Evolutionary conservation across 1,140 invertebrate genomes (phyloP).

Genomic region (Listronotus bonariensis): DNA sequence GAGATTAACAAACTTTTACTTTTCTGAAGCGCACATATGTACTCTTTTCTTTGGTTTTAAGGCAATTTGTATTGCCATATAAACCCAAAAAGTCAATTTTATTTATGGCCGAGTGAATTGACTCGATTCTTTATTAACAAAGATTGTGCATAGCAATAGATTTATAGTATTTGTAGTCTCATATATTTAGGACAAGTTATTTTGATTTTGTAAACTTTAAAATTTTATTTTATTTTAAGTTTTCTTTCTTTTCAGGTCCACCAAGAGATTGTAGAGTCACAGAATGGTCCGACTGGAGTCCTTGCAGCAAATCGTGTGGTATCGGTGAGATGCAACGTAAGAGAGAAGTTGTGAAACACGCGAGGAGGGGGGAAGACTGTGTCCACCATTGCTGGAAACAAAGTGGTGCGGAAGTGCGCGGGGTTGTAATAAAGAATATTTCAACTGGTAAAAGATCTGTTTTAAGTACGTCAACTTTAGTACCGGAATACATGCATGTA

Average conservation of each 20-base stretch:
- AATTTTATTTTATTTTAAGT: constrained; percentile 7
- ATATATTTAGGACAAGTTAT: too few relatives aligned
- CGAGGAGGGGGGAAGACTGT: constrained; percentile 75
- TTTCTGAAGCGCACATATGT: too few relatives aligned
- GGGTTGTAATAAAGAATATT: constrained; percentile 66
- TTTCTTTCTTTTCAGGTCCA: constrained; percentile 54
- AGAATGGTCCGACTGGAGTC: constrained; percentile 84
- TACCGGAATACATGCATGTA: constrained; percentile 1
- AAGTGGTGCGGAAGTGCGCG: constrained; percentile 83
- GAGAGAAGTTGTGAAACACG: constrained; percentile 74
- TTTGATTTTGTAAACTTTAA: too few relatives aligned
- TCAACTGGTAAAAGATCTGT: constrained; percentile 53
- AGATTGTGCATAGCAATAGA: too few relatives aligned
- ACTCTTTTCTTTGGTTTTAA: too few relatives aligned
- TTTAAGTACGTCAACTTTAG: background rate
- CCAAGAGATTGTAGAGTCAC: constrained; percentile 81
- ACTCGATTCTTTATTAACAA: too few relatives aligned
- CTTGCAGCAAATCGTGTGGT: constrained; percentile 83
- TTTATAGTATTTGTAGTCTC: too few relatives aligned
- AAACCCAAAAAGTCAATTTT: too few relatives aligned
- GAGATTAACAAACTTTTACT: too few relatives aligned
- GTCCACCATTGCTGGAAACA: constrained; percentile 80
- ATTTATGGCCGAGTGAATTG: too few relatives aligned
- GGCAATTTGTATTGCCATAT: too few relatives aligned
- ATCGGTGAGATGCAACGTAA: constrained; percentile 83